These are phyloP conservation scores for Epinotia ramella DNA, from an alignment of 2,888 invertebrate genomes.

Conservation along the genomic window DNA sequence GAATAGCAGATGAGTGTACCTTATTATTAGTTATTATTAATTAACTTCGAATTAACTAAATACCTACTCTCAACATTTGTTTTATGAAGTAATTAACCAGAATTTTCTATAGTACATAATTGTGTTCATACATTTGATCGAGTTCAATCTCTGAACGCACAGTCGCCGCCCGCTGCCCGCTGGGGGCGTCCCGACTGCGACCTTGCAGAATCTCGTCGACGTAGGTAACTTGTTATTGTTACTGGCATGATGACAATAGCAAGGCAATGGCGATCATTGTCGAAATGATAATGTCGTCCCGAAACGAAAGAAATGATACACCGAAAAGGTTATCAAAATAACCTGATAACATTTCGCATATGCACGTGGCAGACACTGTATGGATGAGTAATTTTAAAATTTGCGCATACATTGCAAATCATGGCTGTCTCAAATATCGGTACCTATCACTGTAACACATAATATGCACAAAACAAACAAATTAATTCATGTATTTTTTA, in stretches of 20 bases:
- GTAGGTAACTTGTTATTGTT: not conserved
- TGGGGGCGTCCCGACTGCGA: not conserved
- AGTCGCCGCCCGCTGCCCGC: too few relatives aligned
- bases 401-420: conserved; percentile 3
- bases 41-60: not conserved
- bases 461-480: too few relatives aligned
- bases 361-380: not conserved
- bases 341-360: conserved; percentile 5
- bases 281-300: not conserved
- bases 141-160: too few relatives aligned
- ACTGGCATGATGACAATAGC: not conserved
- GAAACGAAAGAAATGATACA: not conserved
- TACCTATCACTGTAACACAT: not conserved
- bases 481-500: too few relatives aligned
- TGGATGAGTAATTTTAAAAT: not conserved
- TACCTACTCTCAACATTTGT: not conserved
- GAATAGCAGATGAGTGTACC: too few relatives aligned
- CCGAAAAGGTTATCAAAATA: conserved; percentile 9
- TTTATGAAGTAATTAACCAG: not conserved
- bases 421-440: not conserved
- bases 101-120: too few relatives aligned
- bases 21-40: too few relatives aligned
- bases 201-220: not conserved
- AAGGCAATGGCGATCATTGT: not conserved
- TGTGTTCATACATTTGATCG: too few relatives aligned